Evolutionary conservation across 1,140 invertebrate genomes (phyloP).

Genomic region (Lepidurus couesii): DNA sequence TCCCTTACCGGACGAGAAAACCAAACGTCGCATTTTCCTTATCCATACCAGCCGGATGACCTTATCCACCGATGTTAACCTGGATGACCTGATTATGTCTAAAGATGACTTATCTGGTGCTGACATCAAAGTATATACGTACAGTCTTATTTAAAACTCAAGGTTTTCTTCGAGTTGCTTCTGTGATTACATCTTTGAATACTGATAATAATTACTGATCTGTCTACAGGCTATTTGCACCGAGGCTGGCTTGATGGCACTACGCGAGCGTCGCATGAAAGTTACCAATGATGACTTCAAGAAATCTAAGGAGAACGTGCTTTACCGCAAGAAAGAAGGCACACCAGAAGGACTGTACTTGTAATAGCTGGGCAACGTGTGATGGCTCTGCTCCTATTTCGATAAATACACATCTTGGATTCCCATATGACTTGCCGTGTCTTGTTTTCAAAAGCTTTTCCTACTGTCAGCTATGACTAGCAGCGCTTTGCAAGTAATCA

Average conservation of each 20-base stretch:
- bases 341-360: slow-evolving; percentile 98
- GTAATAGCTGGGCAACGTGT: slow-evolving; percentile 49
- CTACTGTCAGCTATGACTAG: not conserved
- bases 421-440: not conserved
- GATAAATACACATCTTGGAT: slow-evolving; percentile 16
- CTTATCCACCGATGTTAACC: no score
- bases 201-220: not conserved
- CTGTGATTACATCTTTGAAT: not conserved
- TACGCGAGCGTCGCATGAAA: slow-evolving; percentile 97
- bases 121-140: no score
- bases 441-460: not conserved
- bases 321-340: slow-evolving; percentile 98
- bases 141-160: not conserved
- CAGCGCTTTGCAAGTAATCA: not conserved
- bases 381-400: not conserved
- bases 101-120: no score
- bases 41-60: no score
- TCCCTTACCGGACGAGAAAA: no score
- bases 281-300: slow-evolving; percentile 99
- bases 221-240: slow-evolving; percentile 92
- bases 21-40: no score
- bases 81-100: no score
- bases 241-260: slow-evolving; percentile 95
- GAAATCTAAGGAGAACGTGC: slow-evolving; percentile 98
- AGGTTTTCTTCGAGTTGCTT: not conserved